Percentiles rank a stretch among this genome's conserved stretches.
Evolutionary conservation across 2,888 invertebrate genomes (phyloP).

Genomic region (Apoda limacodes): DNA sequence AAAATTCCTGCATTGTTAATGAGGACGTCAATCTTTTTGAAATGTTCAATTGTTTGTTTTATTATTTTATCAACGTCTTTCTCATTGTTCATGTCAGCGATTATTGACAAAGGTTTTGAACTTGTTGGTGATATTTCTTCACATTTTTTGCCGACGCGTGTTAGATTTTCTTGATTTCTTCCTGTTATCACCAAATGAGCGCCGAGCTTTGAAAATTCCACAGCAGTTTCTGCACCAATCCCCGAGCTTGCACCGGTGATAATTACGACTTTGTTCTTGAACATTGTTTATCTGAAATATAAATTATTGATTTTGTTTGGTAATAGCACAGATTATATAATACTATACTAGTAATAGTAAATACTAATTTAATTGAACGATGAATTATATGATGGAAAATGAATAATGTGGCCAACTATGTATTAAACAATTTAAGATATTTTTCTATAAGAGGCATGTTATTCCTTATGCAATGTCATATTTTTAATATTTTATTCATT

Average conservation of each 20-base stretch:
- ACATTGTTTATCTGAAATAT: slow-evolving; percentile 38
- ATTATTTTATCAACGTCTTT: slow-evolving; percentile 75
- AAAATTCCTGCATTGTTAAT: slow-evolving; percentile 92
- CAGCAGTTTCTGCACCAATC: slow-evolving; percentile 78
- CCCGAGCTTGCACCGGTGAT: slow-evolving; percentile 81
- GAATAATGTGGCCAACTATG: too few relatives aligned
- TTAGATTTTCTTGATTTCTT: slow-evolving; percentile 77
- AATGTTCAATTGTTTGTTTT: slow-evolving; percentile 74
- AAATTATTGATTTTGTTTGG: too few relatives aligned
- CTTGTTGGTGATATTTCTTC: slow-evolving; percentile 38
- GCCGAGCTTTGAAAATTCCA: slow-evolving; percentile 75
- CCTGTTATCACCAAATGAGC: slow-evolving; percentile 74
- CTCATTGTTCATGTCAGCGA: slow-evolving; percentile 77
- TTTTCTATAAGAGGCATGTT: too few relatives aligned
- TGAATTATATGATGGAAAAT: too few relatives aligned
- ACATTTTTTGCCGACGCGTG: slow-evolving; percentile 72
- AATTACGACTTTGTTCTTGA: slow-evolving; percentile 70
- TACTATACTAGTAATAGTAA: too few relatives aligned
- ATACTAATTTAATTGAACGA: too few relatives aligned
- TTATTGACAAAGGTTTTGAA: slow-evolving; percentile 63
- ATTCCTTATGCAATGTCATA: too few relatives aligned
- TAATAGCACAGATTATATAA: too few relatives aligned
- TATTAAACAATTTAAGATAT: too few relatives aligned
- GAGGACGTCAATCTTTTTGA: slow-evolving; percentile 78
- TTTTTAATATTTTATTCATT: too few relatives aligned